Conservation (phyloP, 2,113 vertebrate species). For the Microtus oregoni region DNA sequence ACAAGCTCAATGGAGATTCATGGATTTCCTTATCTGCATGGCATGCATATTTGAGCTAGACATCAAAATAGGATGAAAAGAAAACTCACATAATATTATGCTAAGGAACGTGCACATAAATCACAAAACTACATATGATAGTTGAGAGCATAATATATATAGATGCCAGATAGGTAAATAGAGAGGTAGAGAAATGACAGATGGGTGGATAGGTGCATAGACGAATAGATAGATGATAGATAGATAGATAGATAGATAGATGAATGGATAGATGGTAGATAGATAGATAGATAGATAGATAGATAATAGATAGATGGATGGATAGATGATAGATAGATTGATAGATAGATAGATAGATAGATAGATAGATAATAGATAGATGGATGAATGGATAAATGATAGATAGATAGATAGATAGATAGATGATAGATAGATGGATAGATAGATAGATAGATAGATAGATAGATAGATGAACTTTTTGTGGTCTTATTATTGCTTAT, state of each 20-base stretch:
- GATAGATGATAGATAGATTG: no score
- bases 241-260: no score
- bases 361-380: no score
- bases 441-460: not conserved
- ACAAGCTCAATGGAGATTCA: not conserved
- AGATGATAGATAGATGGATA: no score
- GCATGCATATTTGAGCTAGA: not conserved
- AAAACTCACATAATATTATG: not conserved
- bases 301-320: no score
- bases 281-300: no score
- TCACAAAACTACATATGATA: conserved; percentile 1
- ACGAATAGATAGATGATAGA: not conserved
- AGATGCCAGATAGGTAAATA: not conserved
- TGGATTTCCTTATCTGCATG: not conserved
- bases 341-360: no score
- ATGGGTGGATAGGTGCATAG: not conserved
- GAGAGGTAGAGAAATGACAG: not conserved
- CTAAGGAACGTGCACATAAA: not conserved
- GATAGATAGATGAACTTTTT: not conserved
- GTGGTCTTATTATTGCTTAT: not conserved
- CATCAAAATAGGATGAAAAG: conserved; percentile 50
- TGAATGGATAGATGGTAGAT: no score
- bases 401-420: no score
- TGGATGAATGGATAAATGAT: no score
- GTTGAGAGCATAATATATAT: not conserved